phyloP scores from a whole-genome alignment of 2,113 vertebrate genomes.

The Triplophysa tibetana region DNA sequence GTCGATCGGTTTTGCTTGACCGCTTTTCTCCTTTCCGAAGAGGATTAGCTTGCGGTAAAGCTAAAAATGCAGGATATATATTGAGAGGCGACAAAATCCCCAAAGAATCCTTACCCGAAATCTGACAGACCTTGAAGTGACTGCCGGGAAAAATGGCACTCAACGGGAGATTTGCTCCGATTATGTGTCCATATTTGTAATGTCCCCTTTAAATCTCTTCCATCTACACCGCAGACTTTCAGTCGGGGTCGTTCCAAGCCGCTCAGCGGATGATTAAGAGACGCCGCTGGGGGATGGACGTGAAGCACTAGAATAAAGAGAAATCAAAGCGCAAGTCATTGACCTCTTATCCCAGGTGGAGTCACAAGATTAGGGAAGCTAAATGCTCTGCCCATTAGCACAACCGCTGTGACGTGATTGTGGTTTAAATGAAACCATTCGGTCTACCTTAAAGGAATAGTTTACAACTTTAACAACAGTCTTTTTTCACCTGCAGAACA shows the following conservation, averaged over 20 bases:
- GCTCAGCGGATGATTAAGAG: constrained; percentile 5
- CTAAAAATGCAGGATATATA: not conserved
- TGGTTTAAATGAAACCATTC: not conserved
- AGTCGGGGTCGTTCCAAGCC: constrained; percentile 6
- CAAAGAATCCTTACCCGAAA: not conserved
- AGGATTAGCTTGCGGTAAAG: not conserved
- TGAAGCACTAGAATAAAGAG: constrained; percentile 11
- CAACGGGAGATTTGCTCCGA: not conserved
- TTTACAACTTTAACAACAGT: too few species aligned
- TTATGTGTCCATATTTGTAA: constrained; percentile 12
- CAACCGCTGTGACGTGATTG: not conserved
- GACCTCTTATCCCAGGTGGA: constrained; percentile 22
- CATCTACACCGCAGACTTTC: constrained; percentile 20
- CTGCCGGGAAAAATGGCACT: not conserved
- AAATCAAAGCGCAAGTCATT: constrained; percentile 26
- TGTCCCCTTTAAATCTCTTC: not conserved
- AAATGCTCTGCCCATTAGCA: not conserved
- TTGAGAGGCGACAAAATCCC: constrained; percentile 7
- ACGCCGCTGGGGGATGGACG: not conserved
- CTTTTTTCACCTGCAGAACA: too few species aligned
- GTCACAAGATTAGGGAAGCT: not conserved
- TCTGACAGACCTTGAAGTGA: constrained; percentile 4
- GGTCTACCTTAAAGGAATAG: constrained; percentile 4
- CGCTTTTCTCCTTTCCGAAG: not conserved
- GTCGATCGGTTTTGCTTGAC: not conserved